Base-by-base conservation (phyloP, 2,113 vertebrate genomes). In the Nerophis ophidion region DNA sequence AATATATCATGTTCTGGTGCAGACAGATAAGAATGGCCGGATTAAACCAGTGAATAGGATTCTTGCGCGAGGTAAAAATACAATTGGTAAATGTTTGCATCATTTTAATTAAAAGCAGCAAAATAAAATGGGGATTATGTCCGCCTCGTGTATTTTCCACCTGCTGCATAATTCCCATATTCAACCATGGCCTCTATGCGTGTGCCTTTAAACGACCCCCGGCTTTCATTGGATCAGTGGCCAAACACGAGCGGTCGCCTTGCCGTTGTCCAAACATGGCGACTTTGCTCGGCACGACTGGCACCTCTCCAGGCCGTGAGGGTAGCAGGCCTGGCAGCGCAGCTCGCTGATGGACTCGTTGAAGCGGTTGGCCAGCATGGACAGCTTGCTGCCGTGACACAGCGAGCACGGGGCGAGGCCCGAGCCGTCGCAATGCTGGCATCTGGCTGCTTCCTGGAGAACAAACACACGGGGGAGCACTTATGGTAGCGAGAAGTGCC, bases 361-460 rank as follows among this genome's bases (percentile, higher is more conserved):
- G 87, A 98, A 99, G 71, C 94, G 89, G 86, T 95, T 94, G 12
- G 95, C 95, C 88, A 98, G 82, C 95, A 95, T 98, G 0, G 96
- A 98, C 81, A 98, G 94, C 84, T 99, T 99, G 92, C 97, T 99
- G 35, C 97, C 97, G 0, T 99, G 96, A 91, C 96, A 99, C 83
- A 95, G 89, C 1, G 94, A 93, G 87, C 96, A 99, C 60, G 95
- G 95, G 46, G 93, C 90, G 5, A 88, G 91, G 83, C 96, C 93
- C 0, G 93, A 95, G 7, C 94, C 97, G 16, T 84, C 91, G 67
- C 97, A 99, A 81, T 90, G 93, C 34, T 83, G 89, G 19, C 97
- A 99, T 57, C 76, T 72, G 7, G 34, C 68, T 0, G 38, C 53
- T 40, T 82, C 91, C 93, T 94, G 88, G 60, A 83, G 80, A 34